Conservation (phyloP, 2,113 vertebrate genomes). For the Xenopus borealis region DNA sequence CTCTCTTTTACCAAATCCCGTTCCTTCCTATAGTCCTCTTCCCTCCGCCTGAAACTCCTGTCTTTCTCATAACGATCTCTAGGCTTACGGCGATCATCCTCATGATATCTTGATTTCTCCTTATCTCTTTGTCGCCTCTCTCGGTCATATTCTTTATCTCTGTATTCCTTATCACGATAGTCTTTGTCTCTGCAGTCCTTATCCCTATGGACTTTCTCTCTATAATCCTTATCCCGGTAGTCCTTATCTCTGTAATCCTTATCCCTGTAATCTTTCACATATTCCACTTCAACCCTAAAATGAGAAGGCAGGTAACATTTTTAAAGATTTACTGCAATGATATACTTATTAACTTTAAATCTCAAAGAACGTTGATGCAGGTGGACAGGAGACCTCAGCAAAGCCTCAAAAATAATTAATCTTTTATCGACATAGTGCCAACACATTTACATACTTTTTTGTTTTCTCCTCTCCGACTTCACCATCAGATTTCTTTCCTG, state of each 20-base stretch:
- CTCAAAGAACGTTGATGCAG: too few species aligned
- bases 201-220: slow-evolving; percentile 79
- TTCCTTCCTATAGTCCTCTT: slow-evolving; percentile 84
- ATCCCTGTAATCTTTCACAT: slow-evolving; percentile 33
- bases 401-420: too few species aligned
- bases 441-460: slow-evolving; percentile 69
- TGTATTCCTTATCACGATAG: slow-evolving; percentile 35
- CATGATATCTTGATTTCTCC: slow-evolving; percentile 80
- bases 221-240: slow-evolving; percentile 61
- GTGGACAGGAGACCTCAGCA: too few species aligned
- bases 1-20: slow-evolving; percentile 80
- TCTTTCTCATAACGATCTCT: slow-evolving; percentile 89
- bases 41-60: slow-evolving; percentile 77
- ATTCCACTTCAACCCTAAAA: slow-evolving; percentile 29
- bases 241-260: slow-evolving; percentile 39
- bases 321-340: neutral
- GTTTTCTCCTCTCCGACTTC: slow-evolving; percentile 84
- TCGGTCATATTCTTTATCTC: slow-evolving; percentile 64
- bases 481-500: slow-evolving; percentile 73
- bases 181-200: slow-evolving; percentile 59
- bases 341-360: too few species aligned
- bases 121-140: slow-evolving; percentile 80
- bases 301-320: neutral
- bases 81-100: slow-evolving; percentile 85
- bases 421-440: too few species aligned